phyloP scores from a whole-genome alignment of 35 echinoderm and acorn worm species.

The Chiridota heheva region DNA sequence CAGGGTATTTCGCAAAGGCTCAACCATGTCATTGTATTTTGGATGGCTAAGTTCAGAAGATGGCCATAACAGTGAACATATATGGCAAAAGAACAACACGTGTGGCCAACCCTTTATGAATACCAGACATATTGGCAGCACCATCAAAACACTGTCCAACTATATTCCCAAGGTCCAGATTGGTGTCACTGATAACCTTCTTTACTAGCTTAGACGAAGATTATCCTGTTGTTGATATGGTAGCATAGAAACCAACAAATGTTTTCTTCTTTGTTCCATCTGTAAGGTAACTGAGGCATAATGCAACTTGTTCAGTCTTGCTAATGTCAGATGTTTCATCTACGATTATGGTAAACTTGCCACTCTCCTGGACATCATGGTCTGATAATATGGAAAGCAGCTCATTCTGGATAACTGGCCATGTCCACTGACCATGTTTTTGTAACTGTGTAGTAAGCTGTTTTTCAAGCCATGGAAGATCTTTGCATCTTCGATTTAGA shows the following conservation, averaged over 20 bases:
- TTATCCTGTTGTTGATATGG: background rate
- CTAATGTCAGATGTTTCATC: conserved; percentile 27
- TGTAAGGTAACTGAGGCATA: background rate
- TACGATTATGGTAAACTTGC: background rate
- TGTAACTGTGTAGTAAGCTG: background rate
- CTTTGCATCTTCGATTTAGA: background rate
- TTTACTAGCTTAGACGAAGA: background rate
- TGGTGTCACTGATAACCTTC: background rate
- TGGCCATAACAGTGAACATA: too few relatives aligned
- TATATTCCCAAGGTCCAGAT: background rate
- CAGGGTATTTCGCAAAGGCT: too few relatives aligned
- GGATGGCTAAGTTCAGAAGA: too few relatives aligned
- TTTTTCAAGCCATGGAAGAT: conserved; percentile 8
- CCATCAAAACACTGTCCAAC: conserved; percentile 7
- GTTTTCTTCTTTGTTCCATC: background rate
- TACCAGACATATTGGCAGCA: conserved; percentile 9
- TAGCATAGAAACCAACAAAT: background rate
- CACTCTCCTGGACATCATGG: background rate
- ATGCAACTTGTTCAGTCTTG: background rate
- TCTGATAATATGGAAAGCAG: background rate
- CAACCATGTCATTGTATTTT: too few relatives aligned
- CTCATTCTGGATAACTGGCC: conserved; percentile 22
- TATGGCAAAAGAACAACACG: too few relatives aligned
- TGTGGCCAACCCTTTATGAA: background rate
- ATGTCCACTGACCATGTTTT: background rate